These are phyloP conservation scores for Oryzias celebensis DNA, from an alignment of 2,113 vertebrate species.

Conservation along the genomic window DNA sequence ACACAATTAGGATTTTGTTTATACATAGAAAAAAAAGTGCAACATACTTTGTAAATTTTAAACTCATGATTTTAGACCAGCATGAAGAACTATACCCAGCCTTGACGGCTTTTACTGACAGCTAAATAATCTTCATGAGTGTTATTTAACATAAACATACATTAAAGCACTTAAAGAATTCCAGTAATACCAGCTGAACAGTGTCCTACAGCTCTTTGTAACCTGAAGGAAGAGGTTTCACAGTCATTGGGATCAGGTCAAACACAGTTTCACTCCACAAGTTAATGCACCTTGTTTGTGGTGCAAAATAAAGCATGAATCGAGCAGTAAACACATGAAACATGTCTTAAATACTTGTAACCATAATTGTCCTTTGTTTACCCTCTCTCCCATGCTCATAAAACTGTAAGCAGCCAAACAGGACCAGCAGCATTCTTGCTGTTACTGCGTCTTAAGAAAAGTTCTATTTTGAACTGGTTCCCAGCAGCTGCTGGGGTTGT, in stretches of 20 bases:
- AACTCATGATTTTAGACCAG: conserved; percentile 16
- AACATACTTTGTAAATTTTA: conserved; percentile 44
- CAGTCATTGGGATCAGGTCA: neutral
- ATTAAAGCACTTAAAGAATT: neutral
- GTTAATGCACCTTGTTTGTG: too few relatives aligned
- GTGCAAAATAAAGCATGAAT: too few relatives aligned
- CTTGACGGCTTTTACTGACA: conserved; percentile 2
- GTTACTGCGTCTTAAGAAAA: neutral
- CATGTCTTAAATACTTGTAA: too few relatives aligned
- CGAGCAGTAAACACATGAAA: too few relatives aligned
- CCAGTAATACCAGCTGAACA: neutral
- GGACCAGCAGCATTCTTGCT: neutral
- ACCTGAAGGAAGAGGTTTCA: neutral
- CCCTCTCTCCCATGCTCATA: too few relatives aligned
- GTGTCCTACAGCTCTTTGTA: neutral
- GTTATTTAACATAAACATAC: neutral
- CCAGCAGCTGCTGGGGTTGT: too few relatives aligned
- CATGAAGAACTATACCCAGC: conserved; percentile 5
- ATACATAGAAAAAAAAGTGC: conserved; percentile 40
- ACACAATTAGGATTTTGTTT: conserved; percentile 12
- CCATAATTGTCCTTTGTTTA: too few relatives aligned
- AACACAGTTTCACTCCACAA: neutral
- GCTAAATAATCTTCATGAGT: neutral
- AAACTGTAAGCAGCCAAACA: neutral
- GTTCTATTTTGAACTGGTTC: too few relatives aligned